These are phyloP conservation scores for Solea senegalensis DNA, from an alignment of 2,113 vertebrate genomes.

Conservation along the genomic window DNA sequence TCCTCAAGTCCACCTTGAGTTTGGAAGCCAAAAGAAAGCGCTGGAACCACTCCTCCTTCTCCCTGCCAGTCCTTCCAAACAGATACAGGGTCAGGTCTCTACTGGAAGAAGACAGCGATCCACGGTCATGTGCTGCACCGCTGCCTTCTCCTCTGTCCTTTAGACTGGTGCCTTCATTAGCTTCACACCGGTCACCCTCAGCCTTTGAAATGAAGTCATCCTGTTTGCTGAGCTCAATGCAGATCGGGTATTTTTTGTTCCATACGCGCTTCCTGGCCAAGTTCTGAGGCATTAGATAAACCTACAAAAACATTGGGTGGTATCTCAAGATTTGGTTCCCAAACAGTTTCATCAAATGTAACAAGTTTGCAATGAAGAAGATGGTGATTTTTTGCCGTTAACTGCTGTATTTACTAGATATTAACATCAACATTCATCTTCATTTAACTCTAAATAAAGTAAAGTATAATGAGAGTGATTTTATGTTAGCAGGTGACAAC, in stretches of 20 bases:
- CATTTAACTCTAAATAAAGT: not conserved
- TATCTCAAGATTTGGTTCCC: not conserved
- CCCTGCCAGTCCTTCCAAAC: slow-evolving; percentile 94
- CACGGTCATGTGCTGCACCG: slow-evolving; percentile 75
- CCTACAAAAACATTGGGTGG: slow-evolving; percentile 71
- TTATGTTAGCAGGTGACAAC: slow-evolving; percentile 1
- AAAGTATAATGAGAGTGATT: not conserved
- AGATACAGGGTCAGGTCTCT: slow-evolving; percentile 89
- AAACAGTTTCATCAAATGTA: not conserved
- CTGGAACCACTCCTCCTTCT: slow-evolving; percentile 98
- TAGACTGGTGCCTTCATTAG: slow-evolving; percentile 72
- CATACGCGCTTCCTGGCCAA: slow-evolving; percentile 95
- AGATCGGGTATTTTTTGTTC: slow-evolving; percentile 99
- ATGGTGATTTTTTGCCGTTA: not conserved
- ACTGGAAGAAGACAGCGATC: slow-evolving; percentile 53
- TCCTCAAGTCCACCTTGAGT: slow-evolving; percentile 85
- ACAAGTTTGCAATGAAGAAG: not conserved
- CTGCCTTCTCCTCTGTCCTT: slow-evolving; percentile 79
- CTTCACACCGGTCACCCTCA: slow-evolving; percentile 82
- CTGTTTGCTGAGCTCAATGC: slow-evolving; percentile 92
- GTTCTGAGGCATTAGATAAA: slow-evolving; percentile 89
- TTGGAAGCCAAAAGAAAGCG: slow-evolving; percentile 90
- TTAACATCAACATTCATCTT: no score
- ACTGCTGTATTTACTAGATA: not conserved
- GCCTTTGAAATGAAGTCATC: slow-evolving; percentile 97